These are phyloP conservation scores for Tribolium castaneum DNA, from an alignment of 1,140 invertebrate species.

Conservation along the genomic window DNA sequence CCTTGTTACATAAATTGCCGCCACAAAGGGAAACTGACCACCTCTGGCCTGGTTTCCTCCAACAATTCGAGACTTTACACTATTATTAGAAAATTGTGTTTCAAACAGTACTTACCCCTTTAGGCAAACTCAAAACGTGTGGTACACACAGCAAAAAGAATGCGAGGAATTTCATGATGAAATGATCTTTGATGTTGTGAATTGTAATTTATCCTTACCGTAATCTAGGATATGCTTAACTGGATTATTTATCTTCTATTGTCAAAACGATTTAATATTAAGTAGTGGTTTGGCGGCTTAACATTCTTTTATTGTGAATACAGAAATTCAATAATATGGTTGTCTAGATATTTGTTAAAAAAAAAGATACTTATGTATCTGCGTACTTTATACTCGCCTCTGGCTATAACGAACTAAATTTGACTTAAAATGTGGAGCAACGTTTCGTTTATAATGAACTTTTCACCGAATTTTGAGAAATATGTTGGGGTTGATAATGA, in stretches of 20 bases:
- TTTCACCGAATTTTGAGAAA: too few species aligned
- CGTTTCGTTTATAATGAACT: too few species aligned
- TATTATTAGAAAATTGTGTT: background rate
- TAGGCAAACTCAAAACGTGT: background rate
- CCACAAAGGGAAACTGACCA: conserved; percentile 1
- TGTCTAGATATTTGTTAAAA: background rate
- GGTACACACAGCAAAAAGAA: background rate
- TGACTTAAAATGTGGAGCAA: too few species aligned
- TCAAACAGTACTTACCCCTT: background rate
- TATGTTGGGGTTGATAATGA: too few species aligned
- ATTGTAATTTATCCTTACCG: background rate
- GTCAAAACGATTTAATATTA: background rate
- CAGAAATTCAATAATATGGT: background rate
- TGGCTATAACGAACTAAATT: too few species aligned
- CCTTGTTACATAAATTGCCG: background rate
- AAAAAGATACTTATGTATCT: too few species aligned
- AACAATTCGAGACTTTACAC: background rate
- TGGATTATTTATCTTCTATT: background rate
- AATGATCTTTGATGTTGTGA: background rate
- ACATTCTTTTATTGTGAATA: too few species aligned
- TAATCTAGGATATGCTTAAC: background rate
- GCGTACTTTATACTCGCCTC: too few species aligned
- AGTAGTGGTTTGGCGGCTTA: too few species aligned
- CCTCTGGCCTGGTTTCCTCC: background rate
- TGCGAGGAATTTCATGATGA: background rate